Evolutionary conservation across 2,888 invertebrate genomes (phyloP).

Genomic region (Chaetogeoica ovagalla): DNA sequence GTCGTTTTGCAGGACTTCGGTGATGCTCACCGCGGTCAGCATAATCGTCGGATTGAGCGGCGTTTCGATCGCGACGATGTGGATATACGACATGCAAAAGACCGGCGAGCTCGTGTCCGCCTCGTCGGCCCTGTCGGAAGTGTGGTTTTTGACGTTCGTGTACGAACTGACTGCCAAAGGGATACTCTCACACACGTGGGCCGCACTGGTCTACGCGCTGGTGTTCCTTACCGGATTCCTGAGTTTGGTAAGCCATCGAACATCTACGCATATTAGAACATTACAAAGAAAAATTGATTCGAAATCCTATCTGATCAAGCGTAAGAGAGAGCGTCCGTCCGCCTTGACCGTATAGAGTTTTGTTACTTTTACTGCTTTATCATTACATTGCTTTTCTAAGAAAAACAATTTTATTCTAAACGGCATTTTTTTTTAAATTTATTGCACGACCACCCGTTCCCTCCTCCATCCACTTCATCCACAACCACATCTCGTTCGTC

Average conservation of each 20-base stretch:
- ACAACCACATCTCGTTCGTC: too few species aligned
- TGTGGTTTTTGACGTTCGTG: slow-evolving; percentile 66
- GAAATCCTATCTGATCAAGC: too few species aligned
- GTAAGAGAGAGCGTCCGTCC: too few species aligned
- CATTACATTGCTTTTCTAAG: too few species aligned
- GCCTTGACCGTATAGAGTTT: too few species aligned
- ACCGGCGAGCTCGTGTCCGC: slow-evolving; percentile 55
- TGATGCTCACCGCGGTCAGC: slow-evolving; percentile 65
- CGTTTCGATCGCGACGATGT: slow-evolving; percentile 65
- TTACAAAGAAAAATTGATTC: too few species aligned
- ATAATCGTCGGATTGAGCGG: slow-evolving; percentile 66
- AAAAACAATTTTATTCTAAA: too few species aligned
- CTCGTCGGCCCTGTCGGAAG: slow-evolving; percentile 63
- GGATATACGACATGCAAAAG: slow-evolving; percentile 58
- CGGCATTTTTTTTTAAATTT: too few species aligned
- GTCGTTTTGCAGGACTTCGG: slow-evolving; percentile 63
- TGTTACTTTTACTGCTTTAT: too few species aligned
- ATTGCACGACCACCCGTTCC: too few species aligned
- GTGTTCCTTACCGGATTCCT: slow-evolving; percentile 67
- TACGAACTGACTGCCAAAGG: slow-evolving; percentile 64
- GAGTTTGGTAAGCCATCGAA: slow-evolving; percentile 64
- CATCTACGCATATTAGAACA: too few species aligned
- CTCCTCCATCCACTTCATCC: too few species aligned
- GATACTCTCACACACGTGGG: slow-evolving; percentile 64
- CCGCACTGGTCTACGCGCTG: slow-evolving; percentile 64